Evolutionary conservation across 1,140 invertebrate genomes (phyloP), one percentile per base, ranked within the genome.

Genomic region (Rhizoglyphus robini): DNA sequence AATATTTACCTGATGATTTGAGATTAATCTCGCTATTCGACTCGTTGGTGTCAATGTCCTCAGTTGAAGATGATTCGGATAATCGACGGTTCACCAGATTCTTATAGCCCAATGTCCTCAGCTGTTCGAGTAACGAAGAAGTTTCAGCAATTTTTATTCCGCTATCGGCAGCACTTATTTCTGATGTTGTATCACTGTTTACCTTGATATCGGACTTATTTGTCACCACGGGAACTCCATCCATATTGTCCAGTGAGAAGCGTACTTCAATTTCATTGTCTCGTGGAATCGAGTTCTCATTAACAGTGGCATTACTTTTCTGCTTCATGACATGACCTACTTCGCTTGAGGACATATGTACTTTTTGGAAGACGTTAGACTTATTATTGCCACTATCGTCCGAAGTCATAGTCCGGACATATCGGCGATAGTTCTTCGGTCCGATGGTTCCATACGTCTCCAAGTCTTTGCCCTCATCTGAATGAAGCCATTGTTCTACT

Each of bases 401-500:
- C 15, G 41, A 13, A 32, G 36, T 64, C 25, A 64, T 48, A 34
- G 63, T 64, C 3, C 63, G 63, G 13, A 57, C 20, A 57, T 54
- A 64, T 49, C 63, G 38, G 46, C 46, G 46, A 25, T 25, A n/a
- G 13, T 30, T 48, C 46, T 23, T 47, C 41, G 61, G 61, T 11
- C 61, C 61, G 32, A 64, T 49, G n/a, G 63, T 64, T 15, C 38
- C 63, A 49, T 64, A 64, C 1, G 63, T 49, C 5, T 59, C 63
- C 58, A 64, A 64, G 34, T 62, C 65, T 41, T 34, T 46, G 4
- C 48, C 63, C 18, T 62, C 25, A 31, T 63, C 38, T 57, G 60
- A 61, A 65, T 66, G 48, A 23, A 71, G 49, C 70, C 71, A 71
- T 48, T 70, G 68, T 49, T 71, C 71, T 20, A 71, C 70, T 47